Conservation (phyloP, 2,113 vertebrate genomes). For the Saiga tatarica region DNA sequence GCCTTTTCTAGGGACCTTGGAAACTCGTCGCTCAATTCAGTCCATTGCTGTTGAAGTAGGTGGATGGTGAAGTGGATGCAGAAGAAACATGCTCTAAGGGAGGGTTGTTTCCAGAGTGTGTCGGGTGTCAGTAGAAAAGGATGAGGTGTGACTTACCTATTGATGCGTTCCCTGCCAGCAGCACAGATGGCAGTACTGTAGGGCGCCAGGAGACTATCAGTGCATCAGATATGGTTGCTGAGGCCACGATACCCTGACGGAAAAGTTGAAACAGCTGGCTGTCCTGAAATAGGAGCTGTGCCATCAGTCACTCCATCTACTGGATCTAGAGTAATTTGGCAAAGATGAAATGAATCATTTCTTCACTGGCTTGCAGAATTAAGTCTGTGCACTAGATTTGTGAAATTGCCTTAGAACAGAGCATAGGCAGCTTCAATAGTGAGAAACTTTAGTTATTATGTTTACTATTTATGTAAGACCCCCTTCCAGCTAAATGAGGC, state of each 20-base stretch:
- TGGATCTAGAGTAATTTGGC: not conserved
- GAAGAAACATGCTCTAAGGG: not conserved
- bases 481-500: not conserved
- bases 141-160: slow-evolving; percentile 44
- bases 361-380: not conserved
- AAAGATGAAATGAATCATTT: slow-evolving; percentile 11
- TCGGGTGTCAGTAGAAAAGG: not conserved
- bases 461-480: not conserved
- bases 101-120: not conserved
- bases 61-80: not conserved
- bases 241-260: not conserved
- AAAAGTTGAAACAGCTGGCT: slow-evolving; percentile 55
- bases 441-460: not conserved
- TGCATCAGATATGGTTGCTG: slow-evolving; percentile 34
- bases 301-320: not conserved
- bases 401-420: not conserved
- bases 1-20: not conserved
- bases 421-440: not conserved
- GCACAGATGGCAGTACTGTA: slow-evolving; percentile 48
- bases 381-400: not conserved
- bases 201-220: slow-evolving; percentile 41
- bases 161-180: slow-evolving; percentile 39
- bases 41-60: not conserved
- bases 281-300: not conserved
- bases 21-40: not conserved